phyloP scores from a whole-genome alignment of 1,140 invertebrate genomes.

The Gonatopus flavifemur region DNA sequence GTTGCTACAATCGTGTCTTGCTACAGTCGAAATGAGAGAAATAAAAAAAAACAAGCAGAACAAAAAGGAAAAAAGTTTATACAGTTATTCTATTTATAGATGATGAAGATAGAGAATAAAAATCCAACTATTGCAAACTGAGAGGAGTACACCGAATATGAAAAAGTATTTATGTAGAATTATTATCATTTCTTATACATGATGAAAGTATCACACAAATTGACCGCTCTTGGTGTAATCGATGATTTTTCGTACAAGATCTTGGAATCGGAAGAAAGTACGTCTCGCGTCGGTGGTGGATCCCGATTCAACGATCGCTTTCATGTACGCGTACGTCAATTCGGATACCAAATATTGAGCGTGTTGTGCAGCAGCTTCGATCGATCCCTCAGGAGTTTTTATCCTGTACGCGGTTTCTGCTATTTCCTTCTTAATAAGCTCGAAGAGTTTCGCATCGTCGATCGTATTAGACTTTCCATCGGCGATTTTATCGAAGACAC shows the following conservation, averaged over 20 bases:
- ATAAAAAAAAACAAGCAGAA: not conserved
- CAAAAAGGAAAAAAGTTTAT: not conserved
- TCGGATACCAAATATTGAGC: constrained; percentile 33
- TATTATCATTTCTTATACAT: not conserved
- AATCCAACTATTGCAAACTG: no score
- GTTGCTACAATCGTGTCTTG: constrained; percentile 11
- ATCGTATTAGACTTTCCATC: constrained; percentile 16
- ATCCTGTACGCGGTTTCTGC: constrained; percentile 21
- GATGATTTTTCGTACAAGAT: constrained; percentile 33
- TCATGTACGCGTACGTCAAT: constrained; percentile 33
- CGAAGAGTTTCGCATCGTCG: constrained; percentile 27
- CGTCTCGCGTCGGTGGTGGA: constrained; percentile 20
- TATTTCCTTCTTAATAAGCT: constrained; percentile 30
- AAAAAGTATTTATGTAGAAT: no score
- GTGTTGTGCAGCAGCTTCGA: constrained; percentile 30
- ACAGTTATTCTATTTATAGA: no score
- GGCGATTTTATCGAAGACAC: constrained; percentile 27
- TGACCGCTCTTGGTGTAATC: constrained; percentile 32
- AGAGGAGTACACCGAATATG: no score
- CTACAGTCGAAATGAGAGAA: not conserved
- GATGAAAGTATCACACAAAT: no score
- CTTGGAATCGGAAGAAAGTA: constrained; percentile 29
- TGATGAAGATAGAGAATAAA: no score
- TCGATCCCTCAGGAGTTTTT: constrained; percentile 23
- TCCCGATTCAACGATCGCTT: constrained; percentile 33